Evolutionary conservation across 2,797 vertebrate genomes (phyloP).

Genomic region (Acropternis orthonyx): DNA sequence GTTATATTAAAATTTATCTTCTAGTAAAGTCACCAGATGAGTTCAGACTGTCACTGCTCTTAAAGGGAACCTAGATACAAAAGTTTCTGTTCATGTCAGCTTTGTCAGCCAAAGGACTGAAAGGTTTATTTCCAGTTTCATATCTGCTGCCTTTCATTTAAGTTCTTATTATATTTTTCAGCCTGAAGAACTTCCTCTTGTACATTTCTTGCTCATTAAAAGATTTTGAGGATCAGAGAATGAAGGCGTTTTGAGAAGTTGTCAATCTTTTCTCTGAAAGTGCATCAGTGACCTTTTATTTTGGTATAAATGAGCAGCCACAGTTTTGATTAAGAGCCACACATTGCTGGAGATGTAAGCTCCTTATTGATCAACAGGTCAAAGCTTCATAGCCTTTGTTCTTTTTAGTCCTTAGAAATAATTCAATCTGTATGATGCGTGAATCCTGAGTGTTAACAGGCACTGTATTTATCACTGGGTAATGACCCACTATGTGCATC

Average conservation of each 20-base stretch:
- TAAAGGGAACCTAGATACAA: background rate
- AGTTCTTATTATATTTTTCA: constrained; percentile 9
- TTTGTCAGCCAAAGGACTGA: background rate
- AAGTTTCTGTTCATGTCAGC: background rate
- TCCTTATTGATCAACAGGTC: constrained; percentile 58
- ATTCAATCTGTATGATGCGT: constrained; percentile 1
- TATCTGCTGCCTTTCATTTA: constrained; percentile 13
- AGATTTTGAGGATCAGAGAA: constrained; percentile 38
- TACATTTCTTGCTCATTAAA: constrained; percentile 61
- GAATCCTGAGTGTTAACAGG: constrained; percentile 6
- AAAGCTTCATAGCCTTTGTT: constrained; percentile 31
- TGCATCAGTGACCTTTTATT: constrained; percentile 67
- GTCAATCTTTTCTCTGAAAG: constrained; percentile 55
- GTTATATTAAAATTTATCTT: background rate
- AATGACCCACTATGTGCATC: background rate
- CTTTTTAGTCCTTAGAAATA: constrained; percentile 58
- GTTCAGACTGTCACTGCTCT: background rate
- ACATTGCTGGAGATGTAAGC: constrained; percentile 24
- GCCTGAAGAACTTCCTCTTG: constrained; percentile 26
- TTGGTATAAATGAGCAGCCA: constrained; percentile 64
- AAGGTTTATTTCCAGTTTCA: constrained; percentile 24
- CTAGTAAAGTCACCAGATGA: background rate
- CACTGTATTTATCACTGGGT: constrained; percentile 18
- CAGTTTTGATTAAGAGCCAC: constrained; percentile 65
- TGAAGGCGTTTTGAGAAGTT: constrained; percentile 47